Base-by-base conservation (phyloP, 2,888 invertebrate species). In the Nysson spinosus region DNA sequence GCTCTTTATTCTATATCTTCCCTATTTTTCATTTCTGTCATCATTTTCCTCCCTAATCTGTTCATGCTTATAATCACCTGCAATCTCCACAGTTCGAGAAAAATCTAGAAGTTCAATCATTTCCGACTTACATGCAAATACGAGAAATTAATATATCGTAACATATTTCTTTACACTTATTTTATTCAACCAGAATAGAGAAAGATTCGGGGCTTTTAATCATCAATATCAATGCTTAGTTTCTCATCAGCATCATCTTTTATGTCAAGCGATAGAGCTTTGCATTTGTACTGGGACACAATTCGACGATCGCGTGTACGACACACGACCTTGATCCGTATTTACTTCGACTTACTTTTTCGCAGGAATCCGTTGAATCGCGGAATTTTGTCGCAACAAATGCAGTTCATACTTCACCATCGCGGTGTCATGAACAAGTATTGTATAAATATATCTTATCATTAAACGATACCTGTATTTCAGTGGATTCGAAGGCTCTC, bases 401-500 rank as follows among this genome's bases (percentile, higher is more conserved):
- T 68, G 60, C 68, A 50, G 37, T 61, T 70, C 69, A 69, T 62
- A 63, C 22, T 63, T 55, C 43, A 61, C 66, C 61, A 72, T 63
- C 32, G 52, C 24, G 44, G 34, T 32, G 26, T 46, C 42, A 56
- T 17, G 7, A 39, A 14, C 30, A 43, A 32, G 6, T 44, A 16
- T 14, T 39, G 5, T 9, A 17, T 61, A 50, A 22, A 14, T 49
- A 28, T 30, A 22, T 5, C 30, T 40, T 9, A 37, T 35, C 40
- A 42, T 1, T 51, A 34, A 65, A 58, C 24, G 3, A 34, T 20
- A 14, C 11, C 14, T 61, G 4, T 28, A 55, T 78, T 83, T 46
- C 78, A 85, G 84, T 87, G 87, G 83, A 46, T 72, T 83, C 16
- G 85, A 85, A 52, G 80, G 79, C 40, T 78, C 82, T 3, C 74